Conservation (phyloP, 2,888 invertebrate species). For the Halictus ligatus region DNA sequence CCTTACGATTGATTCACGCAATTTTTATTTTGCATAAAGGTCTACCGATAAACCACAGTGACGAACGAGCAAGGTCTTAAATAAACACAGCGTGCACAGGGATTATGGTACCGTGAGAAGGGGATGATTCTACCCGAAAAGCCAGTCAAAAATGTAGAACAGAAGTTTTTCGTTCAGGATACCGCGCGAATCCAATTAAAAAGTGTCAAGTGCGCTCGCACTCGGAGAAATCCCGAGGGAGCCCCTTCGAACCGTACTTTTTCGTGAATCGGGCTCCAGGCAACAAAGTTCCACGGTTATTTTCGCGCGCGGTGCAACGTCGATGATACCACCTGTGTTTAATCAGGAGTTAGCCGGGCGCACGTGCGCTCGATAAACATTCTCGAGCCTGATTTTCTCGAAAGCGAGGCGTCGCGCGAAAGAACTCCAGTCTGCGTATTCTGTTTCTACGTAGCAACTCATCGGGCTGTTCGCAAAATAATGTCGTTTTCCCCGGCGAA, state of each 20-base stretch:
- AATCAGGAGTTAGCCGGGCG: background rate
- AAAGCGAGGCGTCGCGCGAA: background rate
- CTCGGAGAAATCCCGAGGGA: background rate
- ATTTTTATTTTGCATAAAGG: background rate
- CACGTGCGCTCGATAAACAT: background rate
- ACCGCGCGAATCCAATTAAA: background rate
- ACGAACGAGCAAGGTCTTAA: too few species aligned
- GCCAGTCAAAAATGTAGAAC: background rate
- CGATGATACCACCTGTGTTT: constrained; percentile 3
- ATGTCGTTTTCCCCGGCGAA: too few species aligned
- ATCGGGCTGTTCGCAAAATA: too few species aligned
- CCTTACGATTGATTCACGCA: too few species aligned
- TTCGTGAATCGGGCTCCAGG: background rate
- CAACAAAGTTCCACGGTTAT: background rate
- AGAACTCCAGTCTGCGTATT: background rate
- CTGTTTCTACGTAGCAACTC: too few species aligned
- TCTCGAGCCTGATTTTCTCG: background rate
- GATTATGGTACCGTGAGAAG: too few species aligned
- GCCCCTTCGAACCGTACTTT: background rate
- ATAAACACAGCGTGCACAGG: too few species aligned
- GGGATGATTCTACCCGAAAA: background rate
- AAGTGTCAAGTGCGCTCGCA: background rate
- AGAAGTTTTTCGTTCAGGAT: background rate
- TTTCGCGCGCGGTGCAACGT: background rate
- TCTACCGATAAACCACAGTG: too few species aligned